A percentile compares a stretch with the other conserved stretches of the same genome.
phyloP scores from a whole-genome alignment of 2,888 invertebrate species.

The Allolobophora icterica region DNA sequence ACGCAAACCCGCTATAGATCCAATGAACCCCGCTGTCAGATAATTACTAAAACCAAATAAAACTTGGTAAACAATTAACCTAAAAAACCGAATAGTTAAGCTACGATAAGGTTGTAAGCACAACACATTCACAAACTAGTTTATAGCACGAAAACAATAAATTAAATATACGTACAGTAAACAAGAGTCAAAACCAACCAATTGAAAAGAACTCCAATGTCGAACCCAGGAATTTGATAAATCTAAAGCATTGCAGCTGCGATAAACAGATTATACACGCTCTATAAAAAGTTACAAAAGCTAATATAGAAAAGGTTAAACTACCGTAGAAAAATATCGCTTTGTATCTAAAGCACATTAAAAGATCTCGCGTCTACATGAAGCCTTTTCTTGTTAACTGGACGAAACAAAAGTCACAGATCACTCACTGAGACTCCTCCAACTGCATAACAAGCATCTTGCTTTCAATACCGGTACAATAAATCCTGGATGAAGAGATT shows the following conservation, averaged over 20 bases:
- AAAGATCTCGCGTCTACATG: not conserved
- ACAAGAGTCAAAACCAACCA: not conserved
- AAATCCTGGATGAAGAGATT: not conserved
- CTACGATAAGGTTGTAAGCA: not conserved
- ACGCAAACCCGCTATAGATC: too few species aligned
- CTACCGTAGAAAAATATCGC: conserved; percentile 24
- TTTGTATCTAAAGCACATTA: conserved; percentile 4
- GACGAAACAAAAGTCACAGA: not conserved
- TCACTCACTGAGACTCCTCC: not conserved
- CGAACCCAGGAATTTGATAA: not conserved
- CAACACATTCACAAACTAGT: conserved; percentile 4
- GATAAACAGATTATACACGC: not conserved
- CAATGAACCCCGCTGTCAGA: too few species aligned
- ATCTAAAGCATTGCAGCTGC: not conserved
- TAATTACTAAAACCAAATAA: not conserved
- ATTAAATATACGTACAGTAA: not conserved
- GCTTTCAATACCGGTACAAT: not conserved
- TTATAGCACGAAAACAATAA: not conserved
- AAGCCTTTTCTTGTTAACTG: not conserved
- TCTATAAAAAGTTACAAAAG: not conserved
- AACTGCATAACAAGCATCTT: not conserved
- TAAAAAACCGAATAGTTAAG: not conserved
- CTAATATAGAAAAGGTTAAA: conserved; percentile 19
- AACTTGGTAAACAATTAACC: not conserved
- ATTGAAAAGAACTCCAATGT: not conserved